Percentiles rank a stretch among this genome's conserved stretches.
Evolutionary conservation across 2,113 vertebrate genomes (phyloP).

Genomic region (Prionailurus viverrinus): DNA sequence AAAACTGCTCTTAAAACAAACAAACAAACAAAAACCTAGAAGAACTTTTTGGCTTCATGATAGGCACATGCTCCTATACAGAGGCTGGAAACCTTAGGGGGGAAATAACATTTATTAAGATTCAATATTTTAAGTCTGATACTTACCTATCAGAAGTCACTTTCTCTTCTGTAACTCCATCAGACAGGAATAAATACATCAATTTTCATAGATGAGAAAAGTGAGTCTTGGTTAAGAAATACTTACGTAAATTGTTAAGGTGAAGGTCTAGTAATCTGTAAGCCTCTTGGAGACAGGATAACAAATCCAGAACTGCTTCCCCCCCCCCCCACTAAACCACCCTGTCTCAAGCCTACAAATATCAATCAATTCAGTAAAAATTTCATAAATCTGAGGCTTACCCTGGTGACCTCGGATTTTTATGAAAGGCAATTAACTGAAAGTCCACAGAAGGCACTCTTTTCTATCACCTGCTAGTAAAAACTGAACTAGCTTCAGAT

Average conservation of each 20-base stretch:
- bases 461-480: neutral
- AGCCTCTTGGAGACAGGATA: neutral
- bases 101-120: neutral
- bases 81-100: neutral
- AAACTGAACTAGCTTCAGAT: neutral
- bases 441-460: neutral
- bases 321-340: neutral
- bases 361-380: neutral
- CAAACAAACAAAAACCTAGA: neutral
- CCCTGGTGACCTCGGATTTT: neutral
- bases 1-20: neutral
- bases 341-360: neutral
- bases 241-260: neutral
- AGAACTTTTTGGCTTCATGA: neutral
- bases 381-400: neutral
- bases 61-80: neutral
- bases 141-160: neutral
- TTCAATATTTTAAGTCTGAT: conserved; percentile 9
- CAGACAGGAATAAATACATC: neutral
- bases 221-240: neutral
- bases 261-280: neutral
- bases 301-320: neutral
- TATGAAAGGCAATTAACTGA: neutral
- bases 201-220: neutral
- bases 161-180: neutral